Conservation (phyloP, 2,888 invertebrate species). For the Hymenopus coronatus region DNA sequence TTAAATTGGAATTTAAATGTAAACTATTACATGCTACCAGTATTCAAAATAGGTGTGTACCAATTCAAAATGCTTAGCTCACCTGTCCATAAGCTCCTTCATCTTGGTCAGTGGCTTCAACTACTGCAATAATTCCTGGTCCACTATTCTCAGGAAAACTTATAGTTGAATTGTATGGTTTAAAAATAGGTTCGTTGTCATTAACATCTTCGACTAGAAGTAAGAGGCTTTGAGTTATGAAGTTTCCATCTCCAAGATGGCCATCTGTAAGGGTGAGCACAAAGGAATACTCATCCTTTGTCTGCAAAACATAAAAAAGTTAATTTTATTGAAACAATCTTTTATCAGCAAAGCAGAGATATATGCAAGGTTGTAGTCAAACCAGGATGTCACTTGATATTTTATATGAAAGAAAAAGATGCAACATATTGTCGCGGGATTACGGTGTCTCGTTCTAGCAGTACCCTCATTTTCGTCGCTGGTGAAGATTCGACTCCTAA, state of each 20-base stretch:
- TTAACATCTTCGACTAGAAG: constrained; percentile 88
- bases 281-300: constrained; percentile 82
- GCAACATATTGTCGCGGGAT: too few species aligned
- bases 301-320: constrained; percentile 49
- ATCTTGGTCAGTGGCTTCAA: constrained; percentile 86
- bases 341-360: too few species aligned
- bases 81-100: constrained; percentile 91
- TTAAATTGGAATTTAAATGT: background rate
- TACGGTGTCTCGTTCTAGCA: too few species aligned
- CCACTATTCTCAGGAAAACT: constrained; percentile 75
- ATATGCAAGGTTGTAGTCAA: too few species aligned
- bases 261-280: constrained; percentile 87
- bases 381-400: too few species aligned
- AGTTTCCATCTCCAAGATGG: constrained; percentile 80
- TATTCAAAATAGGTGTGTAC: background rate
- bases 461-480: too few species aligned
- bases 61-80: constrained; percentile 32
- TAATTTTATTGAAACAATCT: too few species aligned
- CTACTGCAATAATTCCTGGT: constrained; percentile 70
- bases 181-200: constrained; percentile 86
- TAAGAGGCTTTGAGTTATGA: constrained; percentile 84
- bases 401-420: too few species aligned
- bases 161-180: constrained; percentile 79
- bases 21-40: background rate
- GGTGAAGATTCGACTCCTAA: too few species aligned